Conservation (phyloP, 2,888 invertebrate genomes). For the Clanis bilineata region DNA sequence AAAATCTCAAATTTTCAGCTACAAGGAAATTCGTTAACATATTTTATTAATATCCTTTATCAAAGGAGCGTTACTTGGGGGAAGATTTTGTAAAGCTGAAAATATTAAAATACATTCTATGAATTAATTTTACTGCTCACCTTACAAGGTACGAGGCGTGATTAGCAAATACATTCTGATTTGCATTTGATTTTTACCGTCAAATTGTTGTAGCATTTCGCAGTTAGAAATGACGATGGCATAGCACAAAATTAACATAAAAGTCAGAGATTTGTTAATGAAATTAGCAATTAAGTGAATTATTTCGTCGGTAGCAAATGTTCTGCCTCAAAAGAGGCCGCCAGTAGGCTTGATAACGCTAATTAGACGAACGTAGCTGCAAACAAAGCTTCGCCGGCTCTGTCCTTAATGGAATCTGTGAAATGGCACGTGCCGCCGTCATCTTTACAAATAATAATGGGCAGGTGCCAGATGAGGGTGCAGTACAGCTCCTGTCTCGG, state of each 20-base stretch:
- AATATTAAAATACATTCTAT: conserved; percentile 29
- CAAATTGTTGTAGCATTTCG: not conserved
- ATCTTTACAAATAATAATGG: conserved; percentile 36
- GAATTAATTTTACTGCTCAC: not conserved
- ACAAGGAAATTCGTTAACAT: conserved; percentile 15
- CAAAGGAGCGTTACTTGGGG: not conserved
- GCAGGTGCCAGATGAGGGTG: conserved; percentile 33
- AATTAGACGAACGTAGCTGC: conserved; percentile 53
- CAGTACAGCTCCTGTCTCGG: conserved; percentile 22
- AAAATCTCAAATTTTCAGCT: conserved; percentile 6
- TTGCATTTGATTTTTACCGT: conserved; percentile 31
- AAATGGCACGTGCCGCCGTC: conserved; percentile 39
- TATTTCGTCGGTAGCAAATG: conserved; percentile 36
- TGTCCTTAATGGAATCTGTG: conserved; percentile 40
- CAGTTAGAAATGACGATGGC: conserved; percentile 4
- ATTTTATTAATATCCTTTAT: conserved; percentile 15
- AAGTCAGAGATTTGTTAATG: conserved; percentile 28
- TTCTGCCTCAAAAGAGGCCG: conserved; percentile 34
- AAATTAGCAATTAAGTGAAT: conserved; percentile 47
- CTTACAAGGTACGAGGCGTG: conserved; percentile 24
- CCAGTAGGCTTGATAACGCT: conserved; percentile 49
- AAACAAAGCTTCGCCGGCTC: conserved; percentile 45
- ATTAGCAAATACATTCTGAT: conserved; percentile 29
- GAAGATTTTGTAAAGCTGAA: conserved; percentile 10
- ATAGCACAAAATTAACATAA: conserved; percentile 32